These are phyloP conservation scores for Leptogaster cylindrica DNA, from an alignment of 2,888 invertebrate species.

Conservation along the genomic window DNA sequence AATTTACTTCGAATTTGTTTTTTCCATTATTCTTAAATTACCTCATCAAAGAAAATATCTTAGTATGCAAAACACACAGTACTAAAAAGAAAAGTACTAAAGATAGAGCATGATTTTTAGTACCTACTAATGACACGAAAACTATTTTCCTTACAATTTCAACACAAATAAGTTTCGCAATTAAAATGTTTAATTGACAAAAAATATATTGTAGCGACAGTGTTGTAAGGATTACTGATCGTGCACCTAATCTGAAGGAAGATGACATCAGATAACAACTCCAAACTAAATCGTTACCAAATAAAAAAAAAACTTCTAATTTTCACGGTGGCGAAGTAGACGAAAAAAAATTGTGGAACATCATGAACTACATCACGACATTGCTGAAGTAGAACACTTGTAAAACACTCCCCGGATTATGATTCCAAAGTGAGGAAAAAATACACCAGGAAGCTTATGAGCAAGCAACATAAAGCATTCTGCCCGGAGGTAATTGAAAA, in stretches of 20 bases:
- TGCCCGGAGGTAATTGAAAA: slow-evolving; percentile 3
- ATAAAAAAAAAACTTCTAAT: slow-evolving; percentile 45
- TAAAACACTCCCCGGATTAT: too few species aligned
- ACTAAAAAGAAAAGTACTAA: too few species aligned
- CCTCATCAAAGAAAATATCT: too few species aligned
- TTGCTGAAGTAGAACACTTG: slow-evolving; percentile 1
- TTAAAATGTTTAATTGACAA: too few species aligned
- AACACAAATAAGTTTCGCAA: too few species aligned
- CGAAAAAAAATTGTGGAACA: slow-evolving; percentile 28
- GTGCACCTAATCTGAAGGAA: slow-evolving; percentile 44
- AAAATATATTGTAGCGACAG: too few species aligned
- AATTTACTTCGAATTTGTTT: too few species aligned
- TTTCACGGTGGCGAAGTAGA: slow-evolving; percentile 30
- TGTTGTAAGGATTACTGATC: slow-evolving; percentile 24
- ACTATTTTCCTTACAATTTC: too few species aligned
- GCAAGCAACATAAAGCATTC: slow-evolving; percentile 2
- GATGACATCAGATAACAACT: slow-evolving; percentile 32
- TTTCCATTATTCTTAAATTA: too few species aligned
- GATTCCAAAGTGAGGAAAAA: not conserved
- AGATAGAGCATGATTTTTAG: too few species aligned
- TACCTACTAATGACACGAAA: too few species aligned
- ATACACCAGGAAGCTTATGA: slow-evolving; percentile 1
- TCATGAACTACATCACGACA: slow-evolving; percentile 20
- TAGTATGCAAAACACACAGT: too few species aligned
- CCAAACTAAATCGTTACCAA: slow-evolving; percentile 40